Evolutionary conservation across 2,888 invertebrate species (phyloP).

Genomic region (Nebria brevicollis): DNA sequence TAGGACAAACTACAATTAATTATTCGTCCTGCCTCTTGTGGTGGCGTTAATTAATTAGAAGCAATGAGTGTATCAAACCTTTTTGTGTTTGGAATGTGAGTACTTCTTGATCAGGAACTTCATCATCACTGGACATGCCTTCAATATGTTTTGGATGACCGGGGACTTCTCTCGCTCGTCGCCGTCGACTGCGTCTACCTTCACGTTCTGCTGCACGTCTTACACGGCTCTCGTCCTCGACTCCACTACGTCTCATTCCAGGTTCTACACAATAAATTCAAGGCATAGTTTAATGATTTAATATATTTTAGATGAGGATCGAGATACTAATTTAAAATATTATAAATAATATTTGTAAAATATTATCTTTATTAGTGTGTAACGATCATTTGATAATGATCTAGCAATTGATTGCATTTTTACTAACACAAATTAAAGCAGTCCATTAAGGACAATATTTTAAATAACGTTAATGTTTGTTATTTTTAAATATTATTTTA

Average conservation of each 20-base stretch:
- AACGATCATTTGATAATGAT: too few relatives aligned
- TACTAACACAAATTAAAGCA: slow-evolving; percentile 15
- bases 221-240: slow-evolving; percentile 75
- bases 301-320: not conserved
- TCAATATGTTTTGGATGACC: slow-evolving; percentile 78
- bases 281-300: slow-evolving; percentile 9
- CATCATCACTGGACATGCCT: slow-evolving; percentile 97
- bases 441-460: not conserved
- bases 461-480: not conserved
- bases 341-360: too few relatives aligned
- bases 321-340: too few relatives aligned
- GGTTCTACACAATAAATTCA: slow-evolving; percentile 55
- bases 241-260: slow-evolving; percentile 60
- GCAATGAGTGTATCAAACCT: slow-evolving; percentile 55
- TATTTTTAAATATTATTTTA: not conserved
- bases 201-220: slow-evolving; percentile 91
- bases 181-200: slow-evolving; percentile 87
- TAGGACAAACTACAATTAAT: too few relatives aligned
- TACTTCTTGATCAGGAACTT: slow-evolving; percentile 85
- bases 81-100: slow-evolving; percentile 70
- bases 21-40: too few relatives aligned
- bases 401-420: too few relatives aligned
- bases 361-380: too few relatives aligned
- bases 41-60: too few relatives aligned
- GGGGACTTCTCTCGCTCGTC: slow-evolving; percentile 79